Conservation (phyloP, 1,140 invertebrate species). For the Limonius californicus region DNA sequence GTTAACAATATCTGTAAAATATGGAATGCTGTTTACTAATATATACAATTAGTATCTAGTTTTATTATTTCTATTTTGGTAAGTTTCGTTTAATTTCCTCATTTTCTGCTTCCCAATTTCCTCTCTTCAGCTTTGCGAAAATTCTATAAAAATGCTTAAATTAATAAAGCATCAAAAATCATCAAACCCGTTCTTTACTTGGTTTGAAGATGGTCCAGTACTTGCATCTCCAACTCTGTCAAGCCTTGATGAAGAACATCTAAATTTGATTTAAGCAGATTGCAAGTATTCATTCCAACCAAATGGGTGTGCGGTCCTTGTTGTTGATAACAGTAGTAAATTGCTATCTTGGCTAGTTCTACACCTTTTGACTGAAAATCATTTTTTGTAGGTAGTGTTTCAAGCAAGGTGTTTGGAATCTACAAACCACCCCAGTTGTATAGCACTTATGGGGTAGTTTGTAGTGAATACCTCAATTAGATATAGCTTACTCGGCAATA, state of each 20-base stretch:
- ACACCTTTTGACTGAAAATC: conserved; percentile 43
- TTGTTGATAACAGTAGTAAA: conserved; percentile 59
- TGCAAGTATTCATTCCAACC: conserved; percentile 63
- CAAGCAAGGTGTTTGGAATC: neutral
- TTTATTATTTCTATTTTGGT: too few relatives aligned
- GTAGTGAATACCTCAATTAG: too few relatives aligned
- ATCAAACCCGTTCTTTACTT: conserved; percentile 52
- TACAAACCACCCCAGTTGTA: neutral
- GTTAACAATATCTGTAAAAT: too few relatives aligned
- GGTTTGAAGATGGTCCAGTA: conserved; percentile 57
- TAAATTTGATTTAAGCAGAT: conserved; percentile 60
- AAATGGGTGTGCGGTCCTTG: conserved; percentile 59
- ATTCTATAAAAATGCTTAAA: neutral
- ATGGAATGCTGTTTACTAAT: too few relatives aligned
- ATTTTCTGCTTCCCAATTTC: conserved; percentile 25
- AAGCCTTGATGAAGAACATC: conserved; percentile 57
- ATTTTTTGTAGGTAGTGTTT: neutral
- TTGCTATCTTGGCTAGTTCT: conserved; percentile 67
- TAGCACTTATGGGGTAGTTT: too few relatives aligned
- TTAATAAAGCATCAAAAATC: too few relatives aligned
- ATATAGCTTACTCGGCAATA: conserved; percentile 69
- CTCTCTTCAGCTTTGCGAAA: neutral
- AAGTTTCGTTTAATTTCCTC: too few relatives aligned
- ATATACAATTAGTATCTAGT: too few relatives aligned
- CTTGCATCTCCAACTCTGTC: conserved; percentile 55